These are phyloP conservation scores for Lasaia peninsularis DNA, from an alignment of 1,140 invertebrate genomes.

Conservation along the genomic window DNA sequence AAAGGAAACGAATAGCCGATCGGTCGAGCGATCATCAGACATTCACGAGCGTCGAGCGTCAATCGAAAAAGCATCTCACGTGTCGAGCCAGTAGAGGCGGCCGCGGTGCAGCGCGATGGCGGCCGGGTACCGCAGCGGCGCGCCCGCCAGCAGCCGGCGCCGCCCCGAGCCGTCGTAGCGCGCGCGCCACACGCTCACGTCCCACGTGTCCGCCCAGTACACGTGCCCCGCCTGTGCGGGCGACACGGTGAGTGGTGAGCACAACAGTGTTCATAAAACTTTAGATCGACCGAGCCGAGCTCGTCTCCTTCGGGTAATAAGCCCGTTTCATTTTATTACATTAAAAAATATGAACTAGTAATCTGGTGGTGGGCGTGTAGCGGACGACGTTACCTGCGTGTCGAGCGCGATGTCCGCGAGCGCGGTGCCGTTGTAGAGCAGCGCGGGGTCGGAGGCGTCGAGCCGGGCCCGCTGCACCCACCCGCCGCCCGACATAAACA, in stretches of 20 bases:
- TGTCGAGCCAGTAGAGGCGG: slow-evolving; percentile 93
- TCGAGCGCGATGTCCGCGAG: slow-evolving; percentile 81
- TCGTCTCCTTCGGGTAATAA: no score
- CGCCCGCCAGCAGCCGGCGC: slow-evolving; percentile 78
- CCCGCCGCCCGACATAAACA: slow-evolving; percentile 82
- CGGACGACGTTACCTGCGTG: slow-evolving; percentile 63
- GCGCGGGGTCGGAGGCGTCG: slow-evolving; percentile 78
- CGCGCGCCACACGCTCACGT: slow-evolving; percentile 90
- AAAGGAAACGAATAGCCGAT: not conserved
- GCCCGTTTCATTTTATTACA: no score
- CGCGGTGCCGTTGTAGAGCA: slow-evolving; percentile 76
- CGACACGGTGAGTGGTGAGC: no score
- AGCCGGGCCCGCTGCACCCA: slow-evolving; percentile 79
- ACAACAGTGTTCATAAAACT: no score
- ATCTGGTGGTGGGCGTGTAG: no score
- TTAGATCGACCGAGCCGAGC: no score
- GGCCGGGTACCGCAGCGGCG: slow-evolving; percentile 73
- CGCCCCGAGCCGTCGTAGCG: slow-evolving; percentile 85
- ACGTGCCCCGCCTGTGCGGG: slow-evolving; percentile 75
- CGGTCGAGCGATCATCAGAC: no score
- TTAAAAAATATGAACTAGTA: no score
- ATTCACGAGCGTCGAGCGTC: no score
- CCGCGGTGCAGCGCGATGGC: slow-evolving; percentile 62
- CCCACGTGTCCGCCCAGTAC: slow-evolving; percentile 94
- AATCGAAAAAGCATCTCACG: no score